Conservation (phyloP, 2,113 vertebrate species). For the Grallaria varia region DNA sequence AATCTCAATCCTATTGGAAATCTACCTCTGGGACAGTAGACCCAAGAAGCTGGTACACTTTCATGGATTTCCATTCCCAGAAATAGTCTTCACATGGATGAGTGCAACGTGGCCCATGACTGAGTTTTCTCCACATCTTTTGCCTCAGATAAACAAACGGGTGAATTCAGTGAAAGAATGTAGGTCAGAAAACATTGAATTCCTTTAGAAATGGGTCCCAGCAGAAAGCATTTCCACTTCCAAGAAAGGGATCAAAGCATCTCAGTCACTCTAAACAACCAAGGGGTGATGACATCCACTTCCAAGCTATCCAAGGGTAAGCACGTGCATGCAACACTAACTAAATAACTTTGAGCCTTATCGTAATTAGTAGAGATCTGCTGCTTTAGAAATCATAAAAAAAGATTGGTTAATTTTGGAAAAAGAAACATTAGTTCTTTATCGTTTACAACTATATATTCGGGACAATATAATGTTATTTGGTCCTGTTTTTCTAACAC, state of each 20-base stretch:
- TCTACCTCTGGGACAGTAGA: neutral
- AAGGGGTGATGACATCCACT: fast-evolving
- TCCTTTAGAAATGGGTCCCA: neutral
- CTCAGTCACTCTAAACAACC: neutral
- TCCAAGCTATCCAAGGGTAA: neutral
- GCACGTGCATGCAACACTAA: neutral
- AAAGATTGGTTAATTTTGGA: neutral
- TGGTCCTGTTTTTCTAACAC: neutral
- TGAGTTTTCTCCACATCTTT: neutral
- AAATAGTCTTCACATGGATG: neutral
- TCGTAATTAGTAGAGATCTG: neutral
- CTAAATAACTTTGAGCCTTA: neutral
- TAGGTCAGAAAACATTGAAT: neutral
- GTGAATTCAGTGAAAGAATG: neutral
- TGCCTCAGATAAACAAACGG: neutral
- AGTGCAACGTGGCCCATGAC: fast-evolving
- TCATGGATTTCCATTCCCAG: neutral
- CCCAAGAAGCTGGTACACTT: neutral
- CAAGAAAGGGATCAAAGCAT: neutral
- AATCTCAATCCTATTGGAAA: neutral
- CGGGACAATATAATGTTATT: neutral
- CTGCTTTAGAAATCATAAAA: neutral
- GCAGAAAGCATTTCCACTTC: neutral
- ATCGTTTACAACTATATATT: neutral
- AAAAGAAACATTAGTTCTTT: neutral